These are phyloP conservation scores for Campylomormyrus tamandua DNA, from an alignment of 2,113 vertebrate genomes.

Conservation along the genomic window DNA sequence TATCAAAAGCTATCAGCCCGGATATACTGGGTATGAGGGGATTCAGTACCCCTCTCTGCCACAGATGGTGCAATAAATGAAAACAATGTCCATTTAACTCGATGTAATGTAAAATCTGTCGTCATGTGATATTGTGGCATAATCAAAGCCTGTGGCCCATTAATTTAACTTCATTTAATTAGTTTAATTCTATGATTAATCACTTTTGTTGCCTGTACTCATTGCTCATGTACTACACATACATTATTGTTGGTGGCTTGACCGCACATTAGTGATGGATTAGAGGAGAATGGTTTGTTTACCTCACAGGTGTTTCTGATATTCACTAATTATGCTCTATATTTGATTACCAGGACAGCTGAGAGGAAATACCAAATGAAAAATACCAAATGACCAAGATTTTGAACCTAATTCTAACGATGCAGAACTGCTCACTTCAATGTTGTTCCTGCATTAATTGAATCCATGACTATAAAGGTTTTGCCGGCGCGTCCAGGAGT, in stretches of 20 bases:
- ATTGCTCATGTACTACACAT: background rate
- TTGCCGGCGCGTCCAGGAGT: background rate
- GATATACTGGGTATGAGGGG: background rate
- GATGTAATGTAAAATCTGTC: background rate
- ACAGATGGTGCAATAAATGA: background rate
- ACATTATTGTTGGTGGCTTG: background rate
- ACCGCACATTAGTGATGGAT: slow-evolving; percentile 1
- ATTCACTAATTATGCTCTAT: background rate
- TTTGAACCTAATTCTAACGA: background rate
- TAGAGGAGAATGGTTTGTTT: background rate
- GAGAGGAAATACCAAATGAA: background rate
- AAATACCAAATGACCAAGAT: background rate
- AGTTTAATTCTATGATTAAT: background rate
- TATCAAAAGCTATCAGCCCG: background rate
- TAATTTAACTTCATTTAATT: slow-evolving; percentile 1
- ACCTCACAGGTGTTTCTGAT: background rate
- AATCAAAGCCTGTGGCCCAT: background rate
- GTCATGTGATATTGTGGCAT: background rate
- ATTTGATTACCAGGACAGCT: background rate
- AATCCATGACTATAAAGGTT: background rate
- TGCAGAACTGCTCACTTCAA: background rate
- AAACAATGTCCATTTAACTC: background rate
- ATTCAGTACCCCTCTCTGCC: background rate
- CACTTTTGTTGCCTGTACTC: background rate
- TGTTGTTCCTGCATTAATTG: background rate